Evolutionary conservation across 2,888 invertebrate species (phyloP).

Genomic region (Gortyna flavago): DNA sequence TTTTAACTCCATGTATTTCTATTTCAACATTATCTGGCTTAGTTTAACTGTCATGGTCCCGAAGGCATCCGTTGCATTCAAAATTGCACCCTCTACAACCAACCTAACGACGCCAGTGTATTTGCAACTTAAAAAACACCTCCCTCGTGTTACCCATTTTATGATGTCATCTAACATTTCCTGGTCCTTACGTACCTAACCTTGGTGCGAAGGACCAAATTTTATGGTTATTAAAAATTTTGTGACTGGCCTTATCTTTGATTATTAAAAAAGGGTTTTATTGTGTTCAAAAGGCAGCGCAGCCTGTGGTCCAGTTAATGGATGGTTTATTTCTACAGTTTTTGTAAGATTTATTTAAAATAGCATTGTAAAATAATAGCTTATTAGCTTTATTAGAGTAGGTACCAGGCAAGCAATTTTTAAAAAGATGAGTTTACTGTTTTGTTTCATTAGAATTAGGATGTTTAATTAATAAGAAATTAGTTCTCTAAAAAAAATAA

Average conservation of each 20-base stretch:
- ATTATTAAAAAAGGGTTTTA: constrained; percentile 68
- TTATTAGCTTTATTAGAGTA: constrained; percentile 9
- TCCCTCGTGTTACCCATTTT: constrained; percentile 59
- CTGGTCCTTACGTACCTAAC: constrained; percentile 61
- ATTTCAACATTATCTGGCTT: constrained; percentile 3
- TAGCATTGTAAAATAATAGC: constrained; percentile 1
- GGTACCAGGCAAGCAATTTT: not conserved
- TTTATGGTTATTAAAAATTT: constrained; percentile 69
- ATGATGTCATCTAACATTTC: constrained; percentile 66
- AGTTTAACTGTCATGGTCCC: constrained; percentile 22
- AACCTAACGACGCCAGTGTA: constrained; percentile 22
- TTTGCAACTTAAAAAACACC: constrained; percentile 47
- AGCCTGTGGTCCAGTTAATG: constrained; percentile 48
- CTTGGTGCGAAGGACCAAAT: constrained; percentile 62
- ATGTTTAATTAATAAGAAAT: not conserved
- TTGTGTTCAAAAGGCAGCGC: constrained; percentile 43
- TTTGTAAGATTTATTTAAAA: constrained; percentile 26
- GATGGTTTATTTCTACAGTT: constrained; percentile 33
- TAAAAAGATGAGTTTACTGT: not conserved
- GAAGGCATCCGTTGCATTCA: constrained; percentile 11
- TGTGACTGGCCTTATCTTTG: constrained; percentile 63
- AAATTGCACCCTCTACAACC: constrained; percentile 13
- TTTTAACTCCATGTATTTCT: not conserved
- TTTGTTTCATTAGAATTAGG: not conserved
- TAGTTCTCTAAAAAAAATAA: not conserved